Conservation (phyloP, 2,888 invertebrate genomes). For the Troides helena region DNA sequence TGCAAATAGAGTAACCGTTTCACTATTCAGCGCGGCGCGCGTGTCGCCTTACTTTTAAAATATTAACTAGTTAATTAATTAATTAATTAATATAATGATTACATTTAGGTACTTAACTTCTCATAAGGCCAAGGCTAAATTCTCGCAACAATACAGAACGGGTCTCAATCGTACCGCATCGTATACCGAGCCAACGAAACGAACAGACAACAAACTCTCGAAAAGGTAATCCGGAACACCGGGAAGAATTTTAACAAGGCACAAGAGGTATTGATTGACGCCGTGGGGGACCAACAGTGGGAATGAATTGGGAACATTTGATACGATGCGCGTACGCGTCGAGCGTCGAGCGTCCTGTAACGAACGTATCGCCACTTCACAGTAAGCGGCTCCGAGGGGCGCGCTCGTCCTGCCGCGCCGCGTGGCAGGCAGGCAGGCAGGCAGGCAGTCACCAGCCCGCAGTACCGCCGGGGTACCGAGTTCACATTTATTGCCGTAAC, state of each 20-base stretch:
- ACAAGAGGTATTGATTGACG: constrained; percentile 69
- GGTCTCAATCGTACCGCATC: constrained; percentile 65
- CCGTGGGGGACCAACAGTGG: constrained; percentile 43
- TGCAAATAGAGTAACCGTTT: constrained; percentile 78
- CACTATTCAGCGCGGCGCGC: constrained; percentile 74
- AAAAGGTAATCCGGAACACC: constrained; percentile 33
- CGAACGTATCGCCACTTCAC: constrained; percentile 52
- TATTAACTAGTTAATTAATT: constrained; percentile 37
- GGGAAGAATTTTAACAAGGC: constrained; percentile 58
- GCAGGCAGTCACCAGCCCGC: constrained; percentile 25
- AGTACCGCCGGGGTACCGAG: constrained; percentile 34
- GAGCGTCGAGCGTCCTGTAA: constrained; percentile 51
- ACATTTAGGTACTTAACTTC: constrained; percentile 75
- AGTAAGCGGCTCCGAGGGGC: constrained; percentile 49
- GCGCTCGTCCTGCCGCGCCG: constrained; percentile 41
- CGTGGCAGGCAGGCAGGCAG: too few relatives aligned
- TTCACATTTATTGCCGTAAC: constrained; percentile 60
- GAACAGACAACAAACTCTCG: constrained; percentile 30
- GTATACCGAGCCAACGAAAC: constrained; percentile 41
- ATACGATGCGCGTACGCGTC: constrained; percentile 50
- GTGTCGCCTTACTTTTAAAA: constrained; percentile 55
- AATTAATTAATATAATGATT: constrained; percentile 72
- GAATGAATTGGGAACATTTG: constrained; percentile 28
- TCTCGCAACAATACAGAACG: constrained; percentile 77
- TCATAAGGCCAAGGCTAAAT: constrained; percentile 81